Base-by-base conservation (phyloP, 2,888 invertebrate species). In the Pimpla rufipes region DNA sequence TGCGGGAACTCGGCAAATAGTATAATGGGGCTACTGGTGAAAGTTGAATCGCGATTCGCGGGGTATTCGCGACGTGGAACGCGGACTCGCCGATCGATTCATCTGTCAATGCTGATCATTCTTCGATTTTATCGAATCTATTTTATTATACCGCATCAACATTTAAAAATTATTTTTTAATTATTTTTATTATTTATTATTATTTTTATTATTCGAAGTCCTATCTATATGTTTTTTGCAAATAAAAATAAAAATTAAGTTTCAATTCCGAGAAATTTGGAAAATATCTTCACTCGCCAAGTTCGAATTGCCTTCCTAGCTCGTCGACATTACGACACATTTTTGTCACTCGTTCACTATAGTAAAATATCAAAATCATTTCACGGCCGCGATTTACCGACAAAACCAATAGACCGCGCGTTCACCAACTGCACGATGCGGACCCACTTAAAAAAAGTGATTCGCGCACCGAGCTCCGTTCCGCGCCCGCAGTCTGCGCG, bases 1-100 rank as follows among this genome's bases (percentile, higher is more conserved):
- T 21, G 5, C 5, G 11, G 52, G 21, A 2, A 21, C 52, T 21
- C 21, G 8, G n/a, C 45, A n/a, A 45, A 45, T 21, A 1, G 13
- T 21, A 52, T 52, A 52, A 52, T 52, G 52, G 16, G 50, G 50
- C 50, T 50, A 52, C 21, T 52, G 52, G 55, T 55, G 55, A 55
- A 55, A 55, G 55, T 11, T 23, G 23, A 55, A 10, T 55, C 55
- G 11, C 3, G 11, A 21, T 52, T 18, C 52, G 10, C 7, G 21
- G 52, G 8, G 1, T 52, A 18, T 1, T 52, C 21, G 52, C 10
- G 52, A 21, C 52, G 10, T 52, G 18, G 10, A 52, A 21, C 11
- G 52, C 4, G 52, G 21, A 52, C 21, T 8, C 16, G 21, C 8
- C 11, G 52, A 52, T 52, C 11, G 23, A 55, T 55, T 23, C 23